Base-by-base conservation (phyloP, 37 sponge, comb jelly and placozoan species). In the Agelas oroides region DNA sequence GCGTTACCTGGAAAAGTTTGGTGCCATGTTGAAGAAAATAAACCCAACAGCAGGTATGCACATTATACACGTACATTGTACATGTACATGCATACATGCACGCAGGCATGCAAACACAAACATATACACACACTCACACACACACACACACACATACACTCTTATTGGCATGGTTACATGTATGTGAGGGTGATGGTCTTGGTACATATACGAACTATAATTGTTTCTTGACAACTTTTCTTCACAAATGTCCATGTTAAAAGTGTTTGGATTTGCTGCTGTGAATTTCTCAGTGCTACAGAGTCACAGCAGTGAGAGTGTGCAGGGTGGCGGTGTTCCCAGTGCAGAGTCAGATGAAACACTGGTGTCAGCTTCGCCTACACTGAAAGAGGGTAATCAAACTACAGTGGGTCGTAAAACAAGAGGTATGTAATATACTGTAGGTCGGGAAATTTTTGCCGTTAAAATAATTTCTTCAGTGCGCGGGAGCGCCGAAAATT, bases 1-100 rank as follows among this genome's bases (percentile, higher is more conserved):
- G 53, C 69, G 81, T 13, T 91, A 91, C 71, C 20, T 91, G 36
- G 36, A 81, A 30, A 91, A 91, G 56, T 33, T 81, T 5, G 55
- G 71, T 28, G 70, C 46, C 20, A 31, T 21, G 15, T 64, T 90
- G 59, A 70, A 24, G 41, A 70, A 78, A 33, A 78, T 78, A 24
- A 54, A 31, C 18, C 79, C 79, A 15, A 20, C 64, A 46, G 46
- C 46, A 46, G 46, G 46, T 46, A 46, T n/a, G n/a, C n/a, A 31
- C 59, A 19, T 56, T 27, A 27, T 57, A 54, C 46, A 46, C 46
- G 8, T 8, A 46, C 46, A 46, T 8, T 8, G 8, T 8, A 46
- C 46, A 46, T 46, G 8, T 8, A 46, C 46, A 46, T 46, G 46
- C 46, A 46, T 46, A 8, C 46, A 46, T 46, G 46, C 14, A 35